Evolutionary conservation across 2,888 invertebrate species (phyloP).

Genomic region (Mesorhabditis spiculigera): DNA sequence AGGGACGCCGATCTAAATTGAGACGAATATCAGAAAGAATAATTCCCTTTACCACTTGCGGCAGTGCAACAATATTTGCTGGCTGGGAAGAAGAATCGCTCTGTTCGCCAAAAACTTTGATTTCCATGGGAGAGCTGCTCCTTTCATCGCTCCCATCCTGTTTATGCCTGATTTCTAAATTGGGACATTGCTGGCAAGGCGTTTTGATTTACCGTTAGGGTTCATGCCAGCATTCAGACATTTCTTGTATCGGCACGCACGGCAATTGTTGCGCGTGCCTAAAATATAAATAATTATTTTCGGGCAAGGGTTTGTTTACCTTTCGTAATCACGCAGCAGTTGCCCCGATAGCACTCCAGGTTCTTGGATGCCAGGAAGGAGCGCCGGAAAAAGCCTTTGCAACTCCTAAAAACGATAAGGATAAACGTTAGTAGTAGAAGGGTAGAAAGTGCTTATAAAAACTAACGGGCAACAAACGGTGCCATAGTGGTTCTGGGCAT

Average conservation of each 20-base stretch:
- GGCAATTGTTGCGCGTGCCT: constrained; percentile 26
- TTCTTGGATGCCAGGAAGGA: constrained; percentile 27
- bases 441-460: neutral
- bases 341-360: constrained; percentile 28
- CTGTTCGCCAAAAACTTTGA: neutral
- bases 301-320: constrained; percentile 1
- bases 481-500: constrained; percentile 30
- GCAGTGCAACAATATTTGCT: neutral
- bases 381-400: constrained; percentile 35
- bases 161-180: neutral
- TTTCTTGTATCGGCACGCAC: constrained; percentile 35
- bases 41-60: neutral
- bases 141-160: neutral
- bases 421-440: neutral
- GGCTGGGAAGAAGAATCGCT: neutral
- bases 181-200: neutral
- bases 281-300: neutral
- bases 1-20: neutral
- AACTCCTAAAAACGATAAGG: constrained; percentile 22
- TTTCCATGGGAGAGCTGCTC: neutral
- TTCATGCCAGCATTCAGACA: constrained; percentile 35
- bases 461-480: constrained; percentile 35
- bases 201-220: constrained; percentile 17
- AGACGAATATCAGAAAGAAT: neutral
- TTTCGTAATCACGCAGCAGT: constrained; percentile 25